Percentiles rank a stretch among this genome's conserved stretches.
phyloP scores from a whole-genome alignment of 2,797 vertebrate genomes.

The Notolepis coatsorum region DNA sequence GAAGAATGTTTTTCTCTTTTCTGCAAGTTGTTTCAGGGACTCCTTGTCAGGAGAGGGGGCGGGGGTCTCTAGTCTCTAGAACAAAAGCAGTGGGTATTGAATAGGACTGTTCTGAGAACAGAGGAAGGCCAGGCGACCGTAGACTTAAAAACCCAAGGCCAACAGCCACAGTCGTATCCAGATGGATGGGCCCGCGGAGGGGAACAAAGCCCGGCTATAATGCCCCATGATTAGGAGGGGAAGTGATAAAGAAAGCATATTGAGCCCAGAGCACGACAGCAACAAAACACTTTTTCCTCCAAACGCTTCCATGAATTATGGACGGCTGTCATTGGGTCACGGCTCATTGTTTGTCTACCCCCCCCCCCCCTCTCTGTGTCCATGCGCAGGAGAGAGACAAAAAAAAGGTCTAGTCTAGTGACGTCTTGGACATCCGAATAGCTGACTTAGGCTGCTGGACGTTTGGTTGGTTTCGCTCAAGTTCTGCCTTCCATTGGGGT shows the following conservation, averaged over 20 bases:
- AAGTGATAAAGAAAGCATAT: constrained; percentile 94
- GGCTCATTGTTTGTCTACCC: constrained; percentile 70
- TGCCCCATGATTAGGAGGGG: constrained; percentile 84
- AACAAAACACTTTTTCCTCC: constrained; percentile 77
- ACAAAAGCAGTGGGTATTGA: constrained; percentile 20
- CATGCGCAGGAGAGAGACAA: constrained; percentile 50
- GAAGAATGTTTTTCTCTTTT: background rate
- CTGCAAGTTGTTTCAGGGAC: background rate
- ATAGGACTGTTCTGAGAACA: constrained; percentile 20
- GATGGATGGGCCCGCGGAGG: constrained; percentile 47
- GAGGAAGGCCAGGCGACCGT: constrained; percentile 39
- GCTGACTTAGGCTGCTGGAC: constrained; percentile 8
- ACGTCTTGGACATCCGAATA: constrained; percentile 12
- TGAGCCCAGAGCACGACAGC: constrained; percentile 85
- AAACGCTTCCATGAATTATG: constrained; percentile 83
- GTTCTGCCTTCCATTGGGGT: background rate
- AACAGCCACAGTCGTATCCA: constrained; percentile 43
- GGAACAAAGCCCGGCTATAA: constrained; percentile 89
- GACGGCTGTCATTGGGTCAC: constrained; percentile 74
- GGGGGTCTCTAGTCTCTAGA: background rate
- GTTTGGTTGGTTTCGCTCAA: background rate
- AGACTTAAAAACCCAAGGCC: constrained; percentile 20
- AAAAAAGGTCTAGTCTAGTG: constrained; percentile 48
- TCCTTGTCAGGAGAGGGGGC: background rate
- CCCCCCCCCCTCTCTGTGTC: constrained; percentile 53